Evolutionary conservation across 1,140 invertebrate genomes (phyloP), one percentile per base, ranked within the genome.

Genomic region (Sminthurides bifidus): DNA sequence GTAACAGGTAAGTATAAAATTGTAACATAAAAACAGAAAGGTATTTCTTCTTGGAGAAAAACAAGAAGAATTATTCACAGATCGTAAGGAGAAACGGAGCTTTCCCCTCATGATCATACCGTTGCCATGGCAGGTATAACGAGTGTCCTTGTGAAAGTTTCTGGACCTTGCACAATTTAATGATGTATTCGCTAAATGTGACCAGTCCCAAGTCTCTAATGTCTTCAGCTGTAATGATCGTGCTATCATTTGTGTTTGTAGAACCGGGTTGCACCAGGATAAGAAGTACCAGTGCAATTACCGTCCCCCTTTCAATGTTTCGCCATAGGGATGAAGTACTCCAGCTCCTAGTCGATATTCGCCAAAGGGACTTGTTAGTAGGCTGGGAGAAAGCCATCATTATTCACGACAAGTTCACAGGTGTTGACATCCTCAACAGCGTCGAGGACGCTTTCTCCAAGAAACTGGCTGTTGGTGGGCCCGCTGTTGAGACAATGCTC

Each of bases 241-340:
- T 10, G 8, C 33, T 35, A 10, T 35, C 19, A 23, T 57, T 43
- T 27, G 2, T 45, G 21, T 31, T 45, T 57, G 1, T 24, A 64
- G 63, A 64, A 21, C 56, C 63, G 0, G 63, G 63, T 14, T 64
- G 63, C 45, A 0, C 48, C 14, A 38, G 63, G 38, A 24, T 64
- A 5, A 31, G 44, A 10, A 21, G 48, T 10, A 14, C 12, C 2
- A 31, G 49, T 23, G 41, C 63, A 3, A 59, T 65, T 2, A 65
- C 59, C 1, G 21, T 65, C 26, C 59, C 63, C 8, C 30, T 65
- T 12, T 54, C 63, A 0, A 56, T 52, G 56, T 65, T 59, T 37
- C 21, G 21, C 0, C 8, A 6, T 0, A 61, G 35, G 17, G 59
- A 58, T n/a, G 57, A 58, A 37, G 31, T 65, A 6, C 45, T 59